Conservation (phyloP, 1,140 invertebrate genomes). For the Brachionus rubens region DNA sequence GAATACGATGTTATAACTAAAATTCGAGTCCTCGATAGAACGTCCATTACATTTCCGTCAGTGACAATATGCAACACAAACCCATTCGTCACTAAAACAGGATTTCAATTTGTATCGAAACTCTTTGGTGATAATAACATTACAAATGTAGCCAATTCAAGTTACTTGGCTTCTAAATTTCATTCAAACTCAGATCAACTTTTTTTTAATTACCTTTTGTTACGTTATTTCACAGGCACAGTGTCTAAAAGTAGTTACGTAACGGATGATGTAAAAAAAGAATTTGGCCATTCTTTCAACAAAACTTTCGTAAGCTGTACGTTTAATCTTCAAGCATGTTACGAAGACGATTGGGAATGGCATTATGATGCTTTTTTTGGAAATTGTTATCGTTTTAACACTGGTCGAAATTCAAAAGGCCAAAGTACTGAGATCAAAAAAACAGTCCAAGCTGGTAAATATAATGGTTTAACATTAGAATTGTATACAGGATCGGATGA, state of each 20-base stretch:
- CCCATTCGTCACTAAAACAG: not conserved
- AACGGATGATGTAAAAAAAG: not conserved
- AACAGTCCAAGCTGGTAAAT: not conserved
- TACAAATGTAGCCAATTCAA: not conserved
- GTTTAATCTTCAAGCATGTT: not conserved
- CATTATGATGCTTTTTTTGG: not conserved
- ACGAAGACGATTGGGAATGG: not conserved
- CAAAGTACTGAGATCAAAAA: not conserved
- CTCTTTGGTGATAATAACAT: not conserved
- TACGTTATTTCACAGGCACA: not conserved
- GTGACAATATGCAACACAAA: conserved; percentile 35
- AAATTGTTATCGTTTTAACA: conserved; percentile 27
- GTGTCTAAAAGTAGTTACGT: not conserved
- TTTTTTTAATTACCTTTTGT: not conserved
- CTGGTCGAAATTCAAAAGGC: not conserved
- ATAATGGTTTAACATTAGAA: conserved; percentile 5
- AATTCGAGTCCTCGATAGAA: conserved; percentile 1
- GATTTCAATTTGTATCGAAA: not conserved
- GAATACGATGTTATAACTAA: conserved; percentile 8
- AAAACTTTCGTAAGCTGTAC: conserved; percentile 27
- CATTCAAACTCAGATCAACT: not conserved
- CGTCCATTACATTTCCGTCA: conserved; percentile 6
- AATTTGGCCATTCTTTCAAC: not conserved
- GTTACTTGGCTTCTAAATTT: not conserved
- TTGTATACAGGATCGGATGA: not conserved